Conservation (phyloP, 2,888 invertebrate species). For the Tenthredo livida region DNA sequence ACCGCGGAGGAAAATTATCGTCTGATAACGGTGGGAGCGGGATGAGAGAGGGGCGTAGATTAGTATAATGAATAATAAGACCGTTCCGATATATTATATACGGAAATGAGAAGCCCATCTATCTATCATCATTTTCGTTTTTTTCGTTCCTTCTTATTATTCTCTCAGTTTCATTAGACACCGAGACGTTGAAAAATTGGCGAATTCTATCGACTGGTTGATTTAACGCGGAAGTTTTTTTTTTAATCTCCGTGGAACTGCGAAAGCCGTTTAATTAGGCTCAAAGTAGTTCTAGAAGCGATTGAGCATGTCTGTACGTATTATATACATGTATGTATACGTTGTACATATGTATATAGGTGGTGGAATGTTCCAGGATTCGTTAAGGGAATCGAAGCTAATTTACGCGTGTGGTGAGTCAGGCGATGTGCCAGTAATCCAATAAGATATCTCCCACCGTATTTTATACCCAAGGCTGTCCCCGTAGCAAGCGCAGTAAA, state of each 20-base stretch:
- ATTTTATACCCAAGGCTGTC: slow-evolving; percentile 43
- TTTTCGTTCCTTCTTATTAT: background rate
- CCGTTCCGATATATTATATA: background rate
- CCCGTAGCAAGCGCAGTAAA: slow-evolving; percentile 14
- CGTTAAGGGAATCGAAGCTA: slow-evolving; percentile 52
- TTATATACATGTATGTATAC: background rate
- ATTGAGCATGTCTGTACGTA: background rate
- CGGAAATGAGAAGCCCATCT: background rate
- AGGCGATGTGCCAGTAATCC: slow-evolving; percentile 52
- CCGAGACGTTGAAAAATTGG: background rate
- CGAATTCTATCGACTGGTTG: background rate
- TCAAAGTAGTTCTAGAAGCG: slow-evolving; percentile 32
- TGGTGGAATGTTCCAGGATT: slow-evolving; percentile 47
- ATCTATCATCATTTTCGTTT: background rate
- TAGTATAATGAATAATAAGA: background rate
- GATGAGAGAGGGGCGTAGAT: background rate
- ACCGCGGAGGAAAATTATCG: background rate
- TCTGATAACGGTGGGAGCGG: background rate
- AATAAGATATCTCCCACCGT: slow-evolving; percentile 53
- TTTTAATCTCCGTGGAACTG: background rate
- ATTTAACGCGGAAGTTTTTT: background rate
- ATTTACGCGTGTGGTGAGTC: slow-evolving; percentile 50
- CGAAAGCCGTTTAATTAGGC: slow-evolving; percentile 40
- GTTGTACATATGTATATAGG: background rate
- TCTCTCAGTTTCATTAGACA: background rate